phyloP scores from a whole-genome alignment of 2,797 vertebrate genomes.

The Brachyrhaphis roseni region DNA sequence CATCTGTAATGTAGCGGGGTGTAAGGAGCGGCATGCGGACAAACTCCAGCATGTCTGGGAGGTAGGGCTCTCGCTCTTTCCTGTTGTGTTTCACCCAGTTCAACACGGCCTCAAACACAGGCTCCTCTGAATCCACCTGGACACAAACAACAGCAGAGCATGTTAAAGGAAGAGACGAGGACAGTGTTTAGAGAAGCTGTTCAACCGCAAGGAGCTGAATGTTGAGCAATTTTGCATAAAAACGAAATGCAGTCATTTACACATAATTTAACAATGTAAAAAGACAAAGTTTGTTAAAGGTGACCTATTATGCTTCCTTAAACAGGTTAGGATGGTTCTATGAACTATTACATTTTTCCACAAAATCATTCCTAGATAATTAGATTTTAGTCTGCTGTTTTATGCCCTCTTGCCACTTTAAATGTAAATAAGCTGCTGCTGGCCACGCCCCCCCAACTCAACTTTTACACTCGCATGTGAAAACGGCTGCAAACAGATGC shows the following conservation, averaged over 20 bases:
- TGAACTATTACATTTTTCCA: neutral
- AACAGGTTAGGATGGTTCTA: too few relatives aligned
- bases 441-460: too few relatives aligned
- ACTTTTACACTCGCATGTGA: too few relatives aligned
- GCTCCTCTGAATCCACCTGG: slow-evolving; percentile 97
- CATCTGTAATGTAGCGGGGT: slow-evolving; percentile 96
- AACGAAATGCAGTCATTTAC: neutral
- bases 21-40: slow-evolving; percentile 97
- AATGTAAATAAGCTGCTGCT: too few relatives aligned
- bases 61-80: slow-evolving; percentile 89
- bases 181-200: neutral
- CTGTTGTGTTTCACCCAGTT: slow-evolving; percentile 98
- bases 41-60: slow-evolving; percentile 93
- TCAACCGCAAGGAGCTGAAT: neutral
- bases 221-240: neutral
- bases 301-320: too few relatives aligned
- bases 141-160: slow-evolving; percentile 5
- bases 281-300: neutral
- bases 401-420: too few relatives aligned
- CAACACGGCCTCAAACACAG: slow-evolving; percentile 95
- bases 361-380: neutral
- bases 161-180: neutral
- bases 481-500: too few relatives aligned
- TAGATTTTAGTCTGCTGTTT: too few relatives aligned
- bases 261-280: neutral